Evolutionary conservation across 1,140 invertebrate genomes (phyloP), one percentile per base, ranked within the genome.

Genomic region (Lasaia peninsularis): DNA sequence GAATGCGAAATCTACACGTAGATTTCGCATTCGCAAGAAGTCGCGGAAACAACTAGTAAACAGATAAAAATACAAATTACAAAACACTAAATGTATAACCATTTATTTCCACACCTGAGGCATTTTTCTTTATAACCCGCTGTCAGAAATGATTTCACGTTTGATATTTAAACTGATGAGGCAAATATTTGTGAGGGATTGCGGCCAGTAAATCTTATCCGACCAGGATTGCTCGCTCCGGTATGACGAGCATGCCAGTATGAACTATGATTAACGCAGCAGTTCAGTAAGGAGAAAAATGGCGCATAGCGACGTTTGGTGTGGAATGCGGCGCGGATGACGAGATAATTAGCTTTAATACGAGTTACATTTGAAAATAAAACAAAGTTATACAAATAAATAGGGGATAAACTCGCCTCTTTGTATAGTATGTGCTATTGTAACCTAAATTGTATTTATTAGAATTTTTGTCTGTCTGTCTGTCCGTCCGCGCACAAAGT

Each of bases 201-300:
- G 51, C 55, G 12, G 49, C 28, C 33, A 31, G 3, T 37, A 37
- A 59, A 63, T 60, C 62, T 55, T 64, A 21, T 57, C 18, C 32
- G 14, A 37, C 56, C 56, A 52, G 51, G 54, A 63, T 63, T 58
- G 58, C 53, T 60, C 50, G 49, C 53, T 56, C 50, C 28, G 35
- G 58, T 64, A 64, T 54, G 62, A 60, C 50, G 57, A 50, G 40
- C 58, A 60, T 54, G 58, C 62, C 52, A 51, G 58, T 50, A 64
- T 60, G 58, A 37, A 64, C 62, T 56, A 44, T 57, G 58, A 64
- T 64, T 64, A 60, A 56, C 58, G 32, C 59, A 50, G 50, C 61
- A 12, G 35, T 56, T 64, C 58, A 52, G 48, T 57, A 57, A 60
- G 50, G 52, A 56, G 62, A 64, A 53, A 57, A 60, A 64, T 64